Evolutionary conservation across 2,797 vertebrate genomes (phyloP).

Genomic region (Pangasius larnaudii): DNA sequence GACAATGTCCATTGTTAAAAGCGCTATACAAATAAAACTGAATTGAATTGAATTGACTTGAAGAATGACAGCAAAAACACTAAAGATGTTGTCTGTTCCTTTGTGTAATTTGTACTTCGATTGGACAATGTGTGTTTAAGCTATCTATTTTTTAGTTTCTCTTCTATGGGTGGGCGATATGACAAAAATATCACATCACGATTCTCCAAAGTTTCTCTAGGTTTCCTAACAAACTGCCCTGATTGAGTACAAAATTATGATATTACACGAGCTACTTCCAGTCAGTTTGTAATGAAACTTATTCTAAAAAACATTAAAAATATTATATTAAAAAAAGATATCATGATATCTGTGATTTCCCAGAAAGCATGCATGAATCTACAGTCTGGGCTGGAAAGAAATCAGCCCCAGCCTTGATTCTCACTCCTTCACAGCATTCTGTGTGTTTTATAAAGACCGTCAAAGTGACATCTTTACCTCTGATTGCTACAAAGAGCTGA

Average conservation of each 20-base stretch:
- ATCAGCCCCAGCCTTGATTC: neutral
- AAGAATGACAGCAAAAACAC: neutral
- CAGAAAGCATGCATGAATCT: neutral
- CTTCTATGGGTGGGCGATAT: too few species aligned
- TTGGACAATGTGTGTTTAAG: neutral
- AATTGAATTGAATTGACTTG: too few species aligned
- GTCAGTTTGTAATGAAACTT: too few species aligned
- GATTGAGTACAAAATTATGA: too few species aligned
- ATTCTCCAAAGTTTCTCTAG: neutral
- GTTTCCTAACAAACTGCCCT: too few species aligned
- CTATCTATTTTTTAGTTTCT: neutral
- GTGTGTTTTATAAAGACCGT: neutral
- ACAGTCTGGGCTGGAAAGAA: neutral
- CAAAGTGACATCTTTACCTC: neutral
- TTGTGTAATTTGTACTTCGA: neutral
- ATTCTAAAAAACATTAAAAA: too few species aligned
- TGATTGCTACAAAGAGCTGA: neutral
- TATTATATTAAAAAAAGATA: too few species aligned
- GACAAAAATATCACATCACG: too few species aligned
- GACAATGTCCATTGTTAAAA: too few species aligned
- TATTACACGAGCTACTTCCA: too few species aligned
- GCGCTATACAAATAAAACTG: too few species aligned
- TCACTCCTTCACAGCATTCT: neutral
- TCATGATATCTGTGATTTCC: too few species aligned
- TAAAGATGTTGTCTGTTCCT: neutral